Conservation (phyloP, 1,140 invertebrate species). For the Hyphantria cunea region DNA sequence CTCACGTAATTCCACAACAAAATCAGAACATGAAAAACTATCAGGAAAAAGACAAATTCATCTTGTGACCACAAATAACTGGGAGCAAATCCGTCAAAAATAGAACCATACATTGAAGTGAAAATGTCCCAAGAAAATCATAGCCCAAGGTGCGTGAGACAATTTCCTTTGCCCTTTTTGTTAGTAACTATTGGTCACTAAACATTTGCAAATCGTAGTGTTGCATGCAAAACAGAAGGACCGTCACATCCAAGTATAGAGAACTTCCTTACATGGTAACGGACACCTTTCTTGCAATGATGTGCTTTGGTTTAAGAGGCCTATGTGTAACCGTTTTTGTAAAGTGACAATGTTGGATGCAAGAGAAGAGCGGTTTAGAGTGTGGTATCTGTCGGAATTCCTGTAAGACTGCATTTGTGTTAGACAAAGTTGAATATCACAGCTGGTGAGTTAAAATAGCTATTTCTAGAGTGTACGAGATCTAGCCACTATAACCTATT, state of each 20-base stretch:
- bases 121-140: constrained; percentile 10
- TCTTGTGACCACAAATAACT: too few species aligned
- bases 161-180: constrained; percentile 55
- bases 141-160: constrained; percentile 47
- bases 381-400: too few species aligned
- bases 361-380: constrained; percentile 1
- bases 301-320: constrained; percentile 43
- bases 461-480: too few species aligned
- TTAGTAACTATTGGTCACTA: constrained; percentile 18
- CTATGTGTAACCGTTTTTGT: constrained; percentile 40
- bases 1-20: too few species aligned
- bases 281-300: constrained; percentile 33
- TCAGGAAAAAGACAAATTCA: too few species aligned
- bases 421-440: neutral
- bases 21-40: too few species aligned
- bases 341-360: constrained; percentile 17
- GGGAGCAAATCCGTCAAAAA: too few species aligned
- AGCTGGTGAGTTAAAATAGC: too few species aligned
- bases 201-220: constrained; percentile 45
- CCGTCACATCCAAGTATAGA: constrained; percentile 49
- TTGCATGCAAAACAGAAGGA: constrained; percentile 53
- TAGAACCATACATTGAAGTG: too few species aligned
- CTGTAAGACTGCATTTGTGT: neutral
- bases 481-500: too few species aligned
- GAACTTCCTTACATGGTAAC: constrained; percentile 47